Conservation (phyloP, 2,797 vertebrate species). For the Morelia viridis region DNA sequence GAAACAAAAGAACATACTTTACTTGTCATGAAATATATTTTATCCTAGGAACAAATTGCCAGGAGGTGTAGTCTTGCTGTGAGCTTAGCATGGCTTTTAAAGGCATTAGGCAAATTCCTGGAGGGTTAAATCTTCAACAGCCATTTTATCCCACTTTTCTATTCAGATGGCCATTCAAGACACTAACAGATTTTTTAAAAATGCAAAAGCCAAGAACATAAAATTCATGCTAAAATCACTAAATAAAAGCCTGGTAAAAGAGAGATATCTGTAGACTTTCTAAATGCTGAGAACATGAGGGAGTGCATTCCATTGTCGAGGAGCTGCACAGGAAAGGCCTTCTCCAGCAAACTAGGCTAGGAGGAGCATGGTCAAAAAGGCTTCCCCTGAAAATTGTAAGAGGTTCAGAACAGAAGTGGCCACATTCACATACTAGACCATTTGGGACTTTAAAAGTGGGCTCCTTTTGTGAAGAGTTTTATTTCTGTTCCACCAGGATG, state of each 20-base stretch:
- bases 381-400: not conserved
- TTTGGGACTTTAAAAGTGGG: not conserved
- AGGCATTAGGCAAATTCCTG: not conserved
- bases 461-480: not conserved
- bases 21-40: not conserved
- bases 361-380: not conserved
- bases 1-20: not conserved
- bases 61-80: not conserved
- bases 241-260: not conserved
- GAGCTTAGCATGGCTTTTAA: not conserved
- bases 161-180: not conserved
- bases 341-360: not conserved
- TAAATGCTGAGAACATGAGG: not conserved
- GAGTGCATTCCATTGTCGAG: not conserved
- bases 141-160: not conserved
- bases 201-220: not conserved
- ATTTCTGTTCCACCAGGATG: not conserved
- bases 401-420: not conserved
- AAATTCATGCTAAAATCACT: not conserved
- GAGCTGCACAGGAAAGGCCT: not conserved
- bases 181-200: not conserved
- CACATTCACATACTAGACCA: not conserved
- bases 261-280: not conserved
- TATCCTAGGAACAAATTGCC: not conserved
- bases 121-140: not conserved